Evolutionary conservation across 2,797 vertebrate genomes (phyloP), one percentile per base, ranked within the genome.

Genomic region (Semaprochilodus insignis): DNA sequence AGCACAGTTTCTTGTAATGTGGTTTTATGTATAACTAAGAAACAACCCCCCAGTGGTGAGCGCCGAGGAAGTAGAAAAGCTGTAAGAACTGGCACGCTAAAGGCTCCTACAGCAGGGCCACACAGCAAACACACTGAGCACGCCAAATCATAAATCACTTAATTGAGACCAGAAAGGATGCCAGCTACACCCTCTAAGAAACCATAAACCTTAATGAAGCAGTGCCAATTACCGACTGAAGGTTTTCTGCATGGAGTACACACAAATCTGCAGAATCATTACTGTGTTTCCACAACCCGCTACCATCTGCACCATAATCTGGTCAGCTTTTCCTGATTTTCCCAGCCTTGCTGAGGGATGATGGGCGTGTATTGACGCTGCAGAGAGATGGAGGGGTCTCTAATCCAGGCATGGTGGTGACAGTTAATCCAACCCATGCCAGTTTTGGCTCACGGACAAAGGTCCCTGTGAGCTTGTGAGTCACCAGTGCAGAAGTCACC

Each of bases 401-500:
- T 74, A 73, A 77, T 81, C 63, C 44, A 13, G 59, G 52, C 69
- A 25, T 59, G 71, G 69, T 83, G 88, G 77, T 85, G 81, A 89
- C 83, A 86, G 34, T 59, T 81, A 63, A 81, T 77, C 74, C 78
- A 80, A 78, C 77, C 82, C 74, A 40, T 86, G 71, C 65, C 40
- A 77, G 79, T 81, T 87, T 85, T 77, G 83, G 85, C 79, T 85
- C 88, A 83, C 80, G 89, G 91, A 92, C 87, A 87, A 88, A 82
- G 91, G 90, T 82, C 87, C 70, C 81, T 81, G 87, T 81, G 80
- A 65, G 85, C 67, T 81, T 78, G 86, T 80, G 81, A 67, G 85
- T 74, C n/a, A 51, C 90, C 88, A 91, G 91, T 92, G 92, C 93
- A 89, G 82, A 88, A 90, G 86, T 89, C 88, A 87, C 81, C 80